phyloP scores from a whole-genome alignment of 2,797 vertebrate species.

The Valencia hispanica region DNA sequence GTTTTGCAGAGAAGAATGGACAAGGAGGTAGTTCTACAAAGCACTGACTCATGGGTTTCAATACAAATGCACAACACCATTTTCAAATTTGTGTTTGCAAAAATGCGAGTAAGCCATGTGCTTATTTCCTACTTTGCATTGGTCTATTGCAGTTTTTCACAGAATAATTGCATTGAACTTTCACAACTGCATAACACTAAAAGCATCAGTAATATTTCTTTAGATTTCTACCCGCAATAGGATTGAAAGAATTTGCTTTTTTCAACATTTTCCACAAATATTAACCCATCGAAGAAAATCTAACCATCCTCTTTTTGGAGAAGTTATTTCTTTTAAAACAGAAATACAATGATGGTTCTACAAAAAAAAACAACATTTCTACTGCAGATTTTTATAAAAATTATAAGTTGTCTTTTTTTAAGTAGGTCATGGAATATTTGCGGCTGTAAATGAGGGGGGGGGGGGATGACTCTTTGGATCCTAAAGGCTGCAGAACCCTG shows the following conservation, averaged over 20 bases:
- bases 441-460: neutral
- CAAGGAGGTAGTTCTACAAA: too few species aligned
- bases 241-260: too few species aligned
- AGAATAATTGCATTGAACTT: too few species aligned
- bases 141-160: too few species aligned
- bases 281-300: too few species aligned
- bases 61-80: neutral
- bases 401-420: neutral
- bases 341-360: neutral
- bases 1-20: too few species aligned
- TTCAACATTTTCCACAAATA: too few species aligned
- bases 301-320: neutral
- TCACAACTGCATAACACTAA: too few species aligned
- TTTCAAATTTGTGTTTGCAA: neutral
- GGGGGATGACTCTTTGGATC: neutral
- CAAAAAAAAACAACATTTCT: neutral
- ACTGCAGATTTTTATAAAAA: neutral
- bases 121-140: neutral
- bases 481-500: neutral
- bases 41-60: neutral
- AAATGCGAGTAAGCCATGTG: too few species aligned
- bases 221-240: too few species aligned
- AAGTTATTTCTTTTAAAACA: neutral
- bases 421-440: neutral
- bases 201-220: too few species aligned